A percentile compares a stretch with the other conserved stretches of the same genome.
Conservation (phyloP, 2,888 invertebrate species). For the Macrosoma leucophasiata region DNA sequence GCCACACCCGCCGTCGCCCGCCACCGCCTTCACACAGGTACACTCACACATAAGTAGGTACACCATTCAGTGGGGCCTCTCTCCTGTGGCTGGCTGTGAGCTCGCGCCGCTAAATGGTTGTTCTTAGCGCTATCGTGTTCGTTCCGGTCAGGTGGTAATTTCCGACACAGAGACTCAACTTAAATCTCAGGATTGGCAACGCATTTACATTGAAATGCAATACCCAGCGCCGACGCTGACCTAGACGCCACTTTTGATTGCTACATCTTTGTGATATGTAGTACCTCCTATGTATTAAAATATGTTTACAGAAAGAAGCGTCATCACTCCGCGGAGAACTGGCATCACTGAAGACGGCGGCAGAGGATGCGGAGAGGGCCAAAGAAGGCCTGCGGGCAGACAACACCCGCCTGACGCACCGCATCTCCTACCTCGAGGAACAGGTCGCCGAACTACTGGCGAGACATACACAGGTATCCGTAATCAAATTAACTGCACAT, state of each 20-base stretch:
- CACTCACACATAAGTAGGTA: neutral
- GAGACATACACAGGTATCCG: conserved; percentile 51
- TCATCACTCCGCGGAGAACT: conserved; percentile 75
- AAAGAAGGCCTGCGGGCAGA: conserved; percentile 82
- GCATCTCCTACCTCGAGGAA: conserved; percentile 92
- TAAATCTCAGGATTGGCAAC: too few relatives aligned
- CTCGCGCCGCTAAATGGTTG: too few relatives aligned
- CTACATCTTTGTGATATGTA: too few relatives aligned
- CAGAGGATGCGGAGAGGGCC: conserved; percentile 78
- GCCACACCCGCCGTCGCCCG: conserved; percentile 24
- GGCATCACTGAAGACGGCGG: conserved; percentile 73
- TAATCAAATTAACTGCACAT: too few relatives aligned
- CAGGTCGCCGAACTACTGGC: conserved; percentile 81
- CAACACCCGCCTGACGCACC: conserved; percentile 88
- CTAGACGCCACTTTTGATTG: too few relatives aligned
- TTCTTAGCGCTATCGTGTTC: too few relatives aligned
- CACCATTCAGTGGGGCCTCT: neutral
- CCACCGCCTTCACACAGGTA: conserved; percentile 53
- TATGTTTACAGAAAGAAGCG: conserved; percentile 66
- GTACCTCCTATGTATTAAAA: too few relatives aligned
- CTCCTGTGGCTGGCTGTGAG: too few relatives aligned
- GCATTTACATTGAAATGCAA: too few relatives aligned
- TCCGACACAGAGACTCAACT: too few relatives aligned
- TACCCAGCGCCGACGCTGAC: too few relatives aligned
- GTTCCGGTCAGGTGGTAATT: too few relatives aligned